Percentiles rank a stretch among this genome's conserved stretches.
Conservation (phyloP, 1,140 invertebrate species). For the Brachionus asplanchnoidis region DNA sequence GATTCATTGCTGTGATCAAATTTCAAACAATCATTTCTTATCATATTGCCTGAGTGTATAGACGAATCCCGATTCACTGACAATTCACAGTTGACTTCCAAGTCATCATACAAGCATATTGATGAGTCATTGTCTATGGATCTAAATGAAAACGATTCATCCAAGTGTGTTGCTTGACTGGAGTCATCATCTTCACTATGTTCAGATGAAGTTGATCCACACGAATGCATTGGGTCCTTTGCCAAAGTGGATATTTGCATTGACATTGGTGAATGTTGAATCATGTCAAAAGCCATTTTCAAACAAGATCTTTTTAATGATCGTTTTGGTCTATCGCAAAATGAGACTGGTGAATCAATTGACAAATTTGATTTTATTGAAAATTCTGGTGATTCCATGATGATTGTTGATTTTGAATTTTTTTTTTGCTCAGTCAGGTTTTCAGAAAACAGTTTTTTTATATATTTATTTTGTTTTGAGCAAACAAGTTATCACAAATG, state of each 20-base stretch:
- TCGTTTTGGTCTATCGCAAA: neutral
- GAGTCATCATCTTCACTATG: neutral
- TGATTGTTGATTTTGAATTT: neutral
- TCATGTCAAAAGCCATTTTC: neutral
- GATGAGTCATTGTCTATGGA: neutral
- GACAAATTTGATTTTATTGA: neutral
- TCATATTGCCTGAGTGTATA: neutral
- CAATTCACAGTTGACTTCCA: neutral
- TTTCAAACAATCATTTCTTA: neutral
- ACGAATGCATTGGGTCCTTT: neutral
- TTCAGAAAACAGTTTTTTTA: neutral
- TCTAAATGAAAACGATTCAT: neutral
- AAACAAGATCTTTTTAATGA: neutral
- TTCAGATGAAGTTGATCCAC: neutral
- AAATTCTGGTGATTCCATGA: neutral
- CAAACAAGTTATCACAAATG: neutral
- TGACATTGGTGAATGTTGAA: neutral
- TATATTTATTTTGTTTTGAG: neutral
- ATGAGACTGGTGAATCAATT: neutral
- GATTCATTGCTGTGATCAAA: neutral
- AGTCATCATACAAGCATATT: neutral
- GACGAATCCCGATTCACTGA: neutral
- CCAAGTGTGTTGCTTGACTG: conserved; percentile 15
- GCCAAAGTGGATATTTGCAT: neutral
- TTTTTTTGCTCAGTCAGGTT: neutral